Evolutionary conservation across 2,797 vertebrate genomes (phyloP).

Genomic region (Dendrocincla fuliginosa): DNA sequence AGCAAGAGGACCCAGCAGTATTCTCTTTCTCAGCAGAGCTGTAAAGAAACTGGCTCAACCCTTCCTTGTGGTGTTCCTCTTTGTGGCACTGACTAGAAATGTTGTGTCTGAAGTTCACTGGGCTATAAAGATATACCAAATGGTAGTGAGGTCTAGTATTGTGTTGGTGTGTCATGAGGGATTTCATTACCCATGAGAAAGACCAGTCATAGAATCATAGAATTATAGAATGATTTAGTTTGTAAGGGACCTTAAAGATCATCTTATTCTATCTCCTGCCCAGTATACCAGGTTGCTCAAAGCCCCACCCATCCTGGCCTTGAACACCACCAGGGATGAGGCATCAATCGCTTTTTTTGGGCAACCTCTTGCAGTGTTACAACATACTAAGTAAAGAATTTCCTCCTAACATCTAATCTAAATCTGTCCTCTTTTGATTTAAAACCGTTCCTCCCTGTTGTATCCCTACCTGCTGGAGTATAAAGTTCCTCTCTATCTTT

Average conservation of each 20-base stretch:
- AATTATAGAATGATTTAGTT: neutral
- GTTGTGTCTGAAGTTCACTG: neutral
- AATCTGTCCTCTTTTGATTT: neutral
- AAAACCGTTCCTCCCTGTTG: accelerated
- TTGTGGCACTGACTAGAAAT: neutral
- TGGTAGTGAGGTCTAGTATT: neutral
- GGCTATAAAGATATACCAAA: neutral
- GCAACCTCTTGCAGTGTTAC: neutral
- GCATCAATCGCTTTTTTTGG: neutral
- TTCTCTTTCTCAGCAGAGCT: neutral
- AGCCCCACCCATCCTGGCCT: neutral
- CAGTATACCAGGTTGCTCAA: neutral
- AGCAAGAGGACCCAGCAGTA: neutral
- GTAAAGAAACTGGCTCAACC: neutral
- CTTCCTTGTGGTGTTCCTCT: accelerated
- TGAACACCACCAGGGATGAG: neutral
- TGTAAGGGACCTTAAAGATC: neutral
- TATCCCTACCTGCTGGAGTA: neutral
- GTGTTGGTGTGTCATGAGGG: neutral
- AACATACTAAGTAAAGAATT: neutral
- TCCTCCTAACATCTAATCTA: neutral
- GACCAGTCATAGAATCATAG: neutral
- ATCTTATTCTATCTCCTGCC: neutral
- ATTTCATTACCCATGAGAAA: neutral
- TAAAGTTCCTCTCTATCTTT: neutral